Base-by-base conservation (phyloP, 2,113 vertebrate species). In the Perca fluviatilis region DNA sequence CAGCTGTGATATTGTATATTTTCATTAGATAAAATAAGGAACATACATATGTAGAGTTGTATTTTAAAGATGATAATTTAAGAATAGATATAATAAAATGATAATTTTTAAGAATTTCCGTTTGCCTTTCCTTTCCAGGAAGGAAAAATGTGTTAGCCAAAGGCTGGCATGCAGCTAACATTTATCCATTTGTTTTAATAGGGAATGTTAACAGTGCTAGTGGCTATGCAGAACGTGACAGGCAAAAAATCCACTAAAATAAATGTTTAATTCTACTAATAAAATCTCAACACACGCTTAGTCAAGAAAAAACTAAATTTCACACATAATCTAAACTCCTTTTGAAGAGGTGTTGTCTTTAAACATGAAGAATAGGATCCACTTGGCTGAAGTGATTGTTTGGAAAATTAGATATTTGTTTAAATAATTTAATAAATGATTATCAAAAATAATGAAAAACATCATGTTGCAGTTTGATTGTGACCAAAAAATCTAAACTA, bases 1-100 rank as follows among this genome's bases (percentile, higher is more conserved):
- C 78, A 76, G 73, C 83, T 86, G 83, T 91, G 77, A 90, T 84
- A 76, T 36, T 63, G 64, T 78, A 69, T 0, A 51, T 74, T 79
- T 73, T 69, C 30, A 64, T 6, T 67, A 54, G 69, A 75, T 86
- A 46, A 65, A 53, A 79, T 51, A 49, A 68, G 27, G 49, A 71
- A 47, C 5, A 82, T 60, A 33, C 2, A 18, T 69, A 64, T 73
- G 40, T 66, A n/a, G 27, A 30, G 53, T 57, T 67, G 46, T 69
- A 77, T 82, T 88, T 87, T 63, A 74, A 74, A 77, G 51, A 63
- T 40, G 5, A 80, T 66, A 27, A 79, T 87, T 79, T 76, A 75
- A 69, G 57, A 83, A 51, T 77, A 66, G 43, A 74, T 58, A 54
- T 57, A 56, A 58, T 64, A 21, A 54, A 16, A 64, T 0, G 21